phyloP scores from a whole-genome alignment of 2,888 invertebrate species.

The Diarsia mendica region DNA sequence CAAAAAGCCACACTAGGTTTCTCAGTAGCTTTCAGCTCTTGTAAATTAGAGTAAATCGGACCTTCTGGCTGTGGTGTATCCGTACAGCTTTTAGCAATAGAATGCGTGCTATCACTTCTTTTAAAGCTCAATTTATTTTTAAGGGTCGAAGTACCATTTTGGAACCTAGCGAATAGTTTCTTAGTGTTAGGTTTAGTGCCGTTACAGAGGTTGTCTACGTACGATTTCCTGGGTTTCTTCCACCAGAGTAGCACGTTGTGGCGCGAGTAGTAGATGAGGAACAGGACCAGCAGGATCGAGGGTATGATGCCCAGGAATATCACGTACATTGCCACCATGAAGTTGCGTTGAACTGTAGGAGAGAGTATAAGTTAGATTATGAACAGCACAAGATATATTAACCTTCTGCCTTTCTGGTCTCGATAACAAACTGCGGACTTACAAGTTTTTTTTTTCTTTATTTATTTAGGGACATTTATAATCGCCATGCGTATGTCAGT shows the following conservation, averaged over 20 bases:
- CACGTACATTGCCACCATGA: conserved; percentile 95
- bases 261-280: conserved; percentile 94
- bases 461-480: no score
- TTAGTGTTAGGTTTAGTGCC: conserved; percentile 52
- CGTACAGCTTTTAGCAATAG: conserved; percentile 25
- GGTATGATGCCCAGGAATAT: conserved; percentile 97
- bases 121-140: conserved; percentile 62
- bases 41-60: conserved; percentile 58
- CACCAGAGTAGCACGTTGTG: conserved; percentile 91
- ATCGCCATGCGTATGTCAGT: no score
- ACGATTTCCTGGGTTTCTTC: conserved; percentile 89
- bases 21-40: conserved; percentile 25
- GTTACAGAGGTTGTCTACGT: conserved; percentile 78
- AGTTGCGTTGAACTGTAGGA: conserved; percentile 92
- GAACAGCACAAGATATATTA: background rate
- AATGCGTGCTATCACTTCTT: conserved; percentile 45
- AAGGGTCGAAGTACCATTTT: conserved; percentile 57
- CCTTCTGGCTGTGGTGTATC: conserved; percentile 44
- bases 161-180: conserved; percentile 59
- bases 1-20: conserved; percentile 45
- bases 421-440: no score
- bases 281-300: conserved; percentile 91
- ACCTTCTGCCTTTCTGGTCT: no score
- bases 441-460: no score
- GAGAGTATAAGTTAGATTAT: conserved; percentile 2